Conservation (phyloP, 2,113 vertebrate species). For the Vidua chalybeata region DNA sequence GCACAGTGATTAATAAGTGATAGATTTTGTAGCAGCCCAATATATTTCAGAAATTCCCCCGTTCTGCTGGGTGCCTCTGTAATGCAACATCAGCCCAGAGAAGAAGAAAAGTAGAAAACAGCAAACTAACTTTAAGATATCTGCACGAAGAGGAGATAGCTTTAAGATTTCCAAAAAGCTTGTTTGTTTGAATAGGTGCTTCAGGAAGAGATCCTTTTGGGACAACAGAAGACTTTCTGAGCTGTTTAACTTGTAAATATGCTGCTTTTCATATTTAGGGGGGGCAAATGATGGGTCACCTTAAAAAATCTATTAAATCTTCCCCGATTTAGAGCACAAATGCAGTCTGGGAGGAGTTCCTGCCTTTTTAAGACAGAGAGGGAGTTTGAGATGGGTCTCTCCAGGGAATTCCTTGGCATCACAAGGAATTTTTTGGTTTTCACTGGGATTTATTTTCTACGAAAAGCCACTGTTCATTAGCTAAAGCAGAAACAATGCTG, state of each 20-base stretch:
- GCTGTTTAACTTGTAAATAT: neutral
- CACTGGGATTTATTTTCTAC: neutral
- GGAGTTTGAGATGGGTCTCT: neutral
- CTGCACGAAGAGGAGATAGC: neutral
- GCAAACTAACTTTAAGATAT: neutral
- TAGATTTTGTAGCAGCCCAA: neutral
- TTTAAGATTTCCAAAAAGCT: neutral
- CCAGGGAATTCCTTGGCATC: neutral
- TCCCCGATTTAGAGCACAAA: neutral
- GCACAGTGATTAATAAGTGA: neutral
- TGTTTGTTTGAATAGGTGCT: neutral
- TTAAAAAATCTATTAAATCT: neutral
- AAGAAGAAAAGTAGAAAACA: neutral
- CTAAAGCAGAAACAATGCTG: neutral
- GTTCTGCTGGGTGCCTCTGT: neutral
- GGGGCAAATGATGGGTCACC: neutral
- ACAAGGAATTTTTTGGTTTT: neutral
- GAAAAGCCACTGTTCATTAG: neutral
- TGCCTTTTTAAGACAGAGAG: neutral
- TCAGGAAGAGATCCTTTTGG: neutral
- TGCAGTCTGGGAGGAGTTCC: neutral
- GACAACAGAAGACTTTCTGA: neutral
- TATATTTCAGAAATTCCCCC: neutral
- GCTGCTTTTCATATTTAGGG: neutral
- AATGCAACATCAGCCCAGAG: neutral